These are phyloP conservation scores for Anagyrus pseudococci DNA, from an alignment of 2,888 invertebrate genomes.

Conservation along the genomic window DNA sequence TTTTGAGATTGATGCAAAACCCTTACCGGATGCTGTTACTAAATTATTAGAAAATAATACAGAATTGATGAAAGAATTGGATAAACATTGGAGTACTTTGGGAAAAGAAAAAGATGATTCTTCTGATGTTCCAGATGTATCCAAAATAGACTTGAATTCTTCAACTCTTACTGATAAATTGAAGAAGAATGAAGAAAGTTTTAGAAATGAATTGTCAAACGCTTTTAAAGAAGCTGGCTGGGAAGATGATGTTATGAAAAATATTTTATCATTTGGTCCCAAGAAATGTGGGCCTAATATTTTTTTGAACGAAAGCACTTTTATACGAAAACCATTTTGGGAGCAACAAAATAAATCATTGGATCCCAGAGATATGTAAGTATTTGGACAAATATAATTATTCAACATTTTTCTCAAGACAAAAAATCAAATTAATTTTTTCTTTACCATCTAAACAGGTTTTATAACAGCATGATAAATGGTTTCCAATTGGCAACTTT, in stretches of 20 bases:
- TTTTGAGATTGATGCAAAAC: conserved; percentile 78
- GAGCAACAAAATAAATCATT: conserved; percentile 45
- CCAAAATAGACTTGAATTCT: conserved; percentile 44
- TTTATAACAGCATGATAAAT: conserved; percentile 81
- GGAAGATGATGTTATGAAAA: conserved; percentile 65
- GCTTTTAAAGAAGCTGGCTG: conserved; percentile 68
- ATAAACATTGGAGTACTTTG: conserved; percentile 60
- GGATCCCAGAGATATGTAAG: conserved; percentile 52
- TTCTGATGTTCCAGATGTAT: conserved; percentile 36
- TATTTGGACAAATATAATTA: conserved; percentile 23
- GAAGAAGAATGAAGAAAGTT: conserved; percentile 55
- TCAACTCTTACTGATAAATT: conserved; percentile 47
- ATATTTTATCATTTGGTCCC: conserved; percentile 93
- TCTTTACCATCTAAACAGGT: too few species aligned
- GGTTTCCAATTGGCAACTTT: conserved; percentile 86
- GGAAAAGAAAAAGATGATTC: conserved; percentile 37
- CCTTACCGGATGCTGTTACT: conserved; percentile 77
- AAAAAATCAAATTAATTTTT: too few species aligned
- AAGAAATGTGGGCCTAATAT: conserved; percentile 89
- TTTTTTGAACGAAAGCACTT: conserved; percentile 82
- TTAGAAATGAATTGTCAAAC: conserved; percentile 67
- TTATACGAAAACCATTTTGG: conserved; percentile 68
- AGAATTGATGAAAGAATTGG: conserved; percentile 73
- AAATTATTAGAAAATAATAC: conserved; percentile 74
- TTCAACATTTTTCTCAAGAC: conserved; percentile 18